Percentiles rank a stretch among this genome's conserved stretches.
These are phyloP conservation scores for Endomychus coccineus DNA, from an alignment of 2,888 invertebrate species.

Conservation along the genomic window DNA sequence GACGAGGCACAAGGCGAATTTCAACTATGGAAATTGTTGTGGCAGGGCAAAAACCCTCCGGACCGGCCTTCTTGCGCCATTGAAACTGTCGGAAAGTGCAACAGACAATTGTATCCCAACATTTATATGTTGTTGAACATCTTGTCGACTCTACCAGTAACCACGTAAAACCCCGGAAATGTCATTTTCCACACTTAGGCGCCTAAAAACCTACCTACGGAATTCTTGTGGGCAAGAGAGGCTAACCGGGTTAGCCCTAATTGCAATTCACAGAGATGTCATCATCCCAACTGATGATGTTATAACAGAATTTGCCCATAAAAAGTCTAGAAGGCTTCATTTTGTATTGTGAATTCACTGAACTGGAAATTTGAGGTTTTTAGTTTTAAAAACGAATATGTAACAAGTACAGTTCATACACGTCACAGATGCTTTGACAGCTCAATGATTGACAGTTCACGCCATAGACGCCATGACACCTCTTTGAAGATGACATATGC, in stretches of 20 bases:
- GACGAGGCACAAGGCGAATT: constrained; percentile 5
- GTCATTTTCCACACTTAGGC: constrained; percentile 22
- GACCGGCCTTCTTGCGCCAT: constrained; percentile 5
- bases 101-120: constrained; percentile 12
- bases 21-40: constrained; percentile 4
- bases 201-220: constrained; percentile 23
- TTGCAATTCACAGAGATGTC: constrained; percentile 18
- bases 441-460: too few species aligned
- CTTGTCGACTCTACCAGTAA: constrained; percentile 20
- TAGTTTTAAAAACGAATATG: too few species aligned
- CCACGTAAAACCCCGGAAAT: constrained; percentile 20
- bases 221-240: constrained; percentile 20
- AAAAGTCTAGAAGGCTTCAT: constrained; percentile 2
- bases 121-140: constrained; percentile 16
- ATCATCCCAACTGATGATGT: constrained; percentile 3
- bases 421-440: too few species aligned
- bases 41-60: constrained; percentile 4
- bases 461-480: too few species aligned
- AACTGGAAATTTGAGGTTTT: constrained; percentile 1
- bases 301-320: constrained; percentile 4
- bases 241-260: constrained; percentile 20
- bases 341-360: constrained; percentile 2
- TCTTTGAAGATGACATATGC: too few species aligned
- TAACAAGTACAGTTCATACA: too few species aligned
- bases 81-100: constrained; percentile 3